Conservation (phyloP, 2,888 invertebrate species). For the Mactromeris polynyma region DNA sequence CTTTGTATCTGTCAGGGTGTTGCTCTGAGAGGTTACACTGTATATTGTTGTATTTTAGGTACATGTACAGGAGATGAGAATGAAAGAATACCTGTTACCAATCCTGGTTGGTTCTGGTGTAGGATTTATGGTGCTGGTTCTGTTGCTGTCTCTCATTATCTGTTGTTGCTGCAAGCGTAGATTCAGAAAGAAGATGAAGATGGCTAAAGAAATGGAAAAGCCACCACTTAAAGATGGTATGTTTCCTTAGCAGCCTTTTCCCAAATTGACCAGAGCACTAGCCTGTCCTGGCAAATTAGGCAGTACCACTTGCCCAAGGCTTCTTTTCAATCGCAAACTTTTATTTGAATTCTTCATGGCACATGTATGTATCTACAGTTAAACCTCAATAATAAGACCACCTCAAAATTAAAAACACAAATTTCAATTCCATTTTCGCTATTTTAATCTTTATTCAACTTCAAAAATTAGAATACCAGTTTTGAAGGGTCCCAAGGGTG, state of each 20-base stretch:
- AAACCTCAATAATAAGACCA: too few species aligned
- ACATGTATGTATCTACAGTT: too few species aligned
- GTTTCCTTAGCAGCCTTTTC: neutral
- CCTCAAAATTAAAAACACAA: too few species aligned
- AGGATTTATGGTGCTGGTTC: conserved; percentile 63
- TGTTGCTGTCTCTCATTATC: conserved; percentile 54
- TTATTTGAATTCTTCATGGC: too few species aligned
- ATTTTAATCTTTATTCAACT: too few species aligned
- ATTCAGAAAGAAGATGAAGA: conserved; percentile 64
- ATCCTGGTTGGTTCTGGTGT: conserved; percentile 65
- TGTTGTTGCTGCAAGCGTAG: conserved; percentile 69
- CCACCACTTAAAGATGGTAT: conserved; percentile 65
- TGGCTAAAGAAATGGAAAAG: conserved; percentile 64
- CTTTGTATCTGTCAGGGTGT: too few species aligned
- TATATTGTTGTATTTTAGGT: neutral
- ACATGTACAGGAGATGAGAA: conserved; percentile 60
- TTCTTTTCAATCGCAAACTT: too few species aligned
- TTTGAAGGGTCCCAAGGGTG: too few species aligned
- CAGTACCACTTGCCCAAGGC: too few species aligned
- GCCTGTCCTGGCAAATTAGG: neutral
- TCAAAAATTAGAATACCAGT: too few species aligned
- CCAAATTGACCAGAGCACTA: neutral
- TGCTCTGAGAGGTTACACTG: too few species aligned
- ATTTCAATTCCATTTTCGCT: too few species aligned
- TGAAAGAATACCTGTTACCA: conserved; percentile 63